Evolutionary conservation across 2,797 vertebrate genomes (phyloP), one percentile per base, ranked within the genome.

Genomic region (Phoxinus dragarum): DNA sequence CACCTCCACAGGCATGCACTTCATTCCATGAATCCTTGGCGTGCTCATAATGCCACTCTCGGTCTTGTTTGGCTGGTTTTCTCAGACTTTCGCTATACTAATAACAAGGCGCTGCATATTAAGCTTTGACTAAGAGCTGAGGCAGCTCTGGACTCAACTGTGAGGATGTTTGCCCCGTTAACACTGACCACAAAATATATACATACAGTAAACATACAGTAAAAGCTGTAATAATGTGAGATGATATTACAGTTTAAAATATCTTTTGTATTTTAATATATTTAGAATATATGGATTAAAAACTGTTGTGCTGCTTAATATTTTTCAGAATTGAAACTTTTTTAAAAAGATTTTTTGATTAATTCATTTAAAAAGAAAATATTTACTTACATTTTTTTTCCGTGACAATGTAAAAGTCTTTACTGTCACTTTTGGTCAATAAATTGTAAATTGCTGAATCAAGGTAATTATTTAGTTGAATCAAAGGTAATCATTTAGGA

Each of bases 61-160:
- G 40, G 75, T 87, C 88, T 90, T 82, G 85, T 88, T 85, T 88
- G 74, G 69, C 81, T 88, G 79, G 75, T 89, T 86, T 78, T 78
- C 83, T 80, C 38, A 8, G 36, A 77, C 47, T 71, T 81, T 86
- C 88, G 34, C 66, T 87, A 40, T 84, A 78, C 77, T 87, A 40
- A 40, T 90, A 90, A 90, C 87, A 88, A 86, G 47, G 40, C 73
- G 74, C 84, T 80, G 82, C 56, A 3, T 74, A 75, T 78, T 74
- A 84, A 88, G 68, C 77, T 89, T 71, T 81, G 54, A 73, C 74
- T 73, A 56, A 47, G 31, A 47, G 59, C 79, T 5, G 31, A 52
- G 9, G 31, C 23, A 27, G 68, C 67, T 72, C 16, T 54, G 80
- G 67, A 72, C 80, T 82, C 49, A 82, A 82, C 78, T 66, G 3